These are phyloP conservation scores for Auanema sp. DNA, from an alignment of 2,888 invertebrate species.

Conservation along the genomic window DNA sequence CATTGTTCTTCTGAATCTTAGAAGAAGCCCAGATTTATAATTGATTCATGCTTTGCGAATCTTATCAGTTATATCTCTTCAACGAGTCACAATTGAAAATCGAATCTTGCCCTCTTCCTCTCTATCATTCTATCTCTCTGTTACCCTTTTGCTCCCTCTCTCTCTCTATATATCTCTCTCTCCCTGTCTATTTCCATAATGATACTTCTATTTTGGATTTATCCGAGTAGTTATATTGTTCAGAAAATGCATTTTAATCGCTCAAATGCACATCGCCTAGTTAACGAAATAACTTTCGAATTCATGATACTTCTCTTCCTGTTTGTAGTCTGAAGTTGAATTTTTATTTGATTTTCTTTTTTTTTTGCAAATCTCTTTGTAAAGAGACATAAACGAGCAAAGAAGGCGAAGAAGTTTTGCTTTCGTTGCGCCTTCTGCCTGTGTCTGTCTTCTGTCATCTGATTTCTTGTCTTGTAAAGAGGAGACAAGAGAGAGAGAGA, in stretches of 20 bases:
- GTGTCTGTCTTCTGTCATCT: no score
- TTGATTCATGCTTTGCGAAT: no score
- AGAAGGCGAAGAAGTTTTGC: no score
- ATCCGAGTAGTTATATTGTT: no score
- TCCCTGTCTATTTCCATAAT: slow-evolving; percentile 3
- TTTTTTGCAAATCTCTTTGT: not conserved
- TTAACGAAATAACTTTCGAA: slow-evolving; percentile 4
- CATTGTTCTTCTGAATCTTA: no score
- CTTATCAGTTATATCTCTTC: no score
- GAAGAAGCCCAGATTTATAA: no score
- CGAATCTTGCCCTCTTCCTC: not conserved
- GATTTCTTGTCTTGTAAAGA: no score
- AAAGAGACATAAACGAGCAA: not conserved
- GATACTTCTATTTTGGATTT: not conserved
- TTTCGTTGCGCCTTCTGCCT: no score
- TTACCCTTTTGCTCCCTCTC: slow-evolving; percentile 10
- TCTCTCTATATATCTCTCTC: slow-evolving; percentile 8
- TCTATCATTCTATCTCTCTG: slow-evolving; percentile 5
- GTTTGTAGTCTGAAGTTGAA: not conserved
- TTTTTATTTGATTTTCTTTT: not conserved
- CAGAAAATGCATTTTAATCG: not conserved
- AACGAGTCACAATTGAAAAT: no score
- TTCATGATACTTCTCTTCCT: not conserved
- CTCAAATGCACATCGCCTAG: not conserved
- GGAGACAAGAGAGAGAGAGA: slow-evolving; percentile 1